Evolutionary conservation across 1,140 invertebrate genomes (phyloP).

Genomic region (Bombus sibiricus): DNA sequence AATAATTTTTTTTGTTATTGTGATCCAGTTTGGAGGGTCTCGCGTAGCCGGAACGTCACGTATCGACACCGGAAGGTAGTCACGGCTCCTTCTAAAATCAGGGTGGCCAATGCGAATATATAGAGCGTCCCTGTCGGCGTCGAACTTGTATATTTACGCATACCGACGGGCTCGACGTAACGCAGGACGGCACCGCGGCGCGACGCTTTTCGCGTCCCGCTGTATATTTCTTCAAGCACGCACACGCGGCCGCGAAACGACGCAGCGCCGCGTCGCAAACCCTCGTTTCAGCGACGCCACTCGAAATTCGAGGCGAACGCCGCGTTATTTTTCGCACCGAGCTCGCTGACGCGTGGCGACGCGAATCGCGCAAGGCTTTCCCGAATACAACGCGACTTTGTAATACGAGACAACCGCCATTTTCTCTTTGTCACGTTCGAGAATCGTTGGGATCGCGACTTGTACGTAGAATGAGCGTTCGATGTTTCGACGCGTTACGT

Average conservation of each 20-base stretch:
- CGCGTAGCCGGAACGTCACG: slow-evolving; percentile 47
- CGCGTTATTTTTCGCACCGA: slow-evolving; percentile 62
- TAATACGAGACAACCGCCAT: slow-evolving; percentile 43
- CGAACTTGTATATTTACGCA: slow-evolving; percentile 80
- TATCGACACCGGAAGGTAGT: slow-evolving; percentile 48
- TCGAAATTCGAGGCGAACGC: slow-evolving; percentile 53
- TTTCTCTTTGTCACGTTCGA: slow-evolving; percentile 9
- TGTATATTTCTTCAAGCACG: slow-evolving; percentile 80
- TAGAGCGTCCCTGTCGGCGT: slow-evolving; percentile 60
- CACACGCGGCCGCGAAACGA: slow-evolving; percentile 55
- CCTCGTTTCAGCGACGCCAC: slow-evolving; percentile 49
- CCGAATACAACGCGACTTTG: slow-evolving; percentile 26
- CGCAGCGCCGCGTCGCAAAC: slow-evolving; percentile 37
- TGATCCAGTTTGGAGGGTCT: slow-evolving; percentile 29
- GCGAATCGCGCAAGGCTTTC: background rate
- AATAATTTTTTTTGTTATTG: background rate
- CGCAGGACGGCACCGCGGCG: slow-evolving; percentile 78
- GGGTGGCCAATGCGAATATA: slow-evolving; percentile 59
- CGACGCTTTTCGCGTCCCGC: slow-evolving; percentile 78
- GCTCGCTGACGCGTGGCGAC: background rate
- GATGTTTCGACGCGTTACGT: no score
- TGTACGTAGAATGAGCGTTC: no score
- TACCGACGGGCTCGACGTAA: slow-evolving; percentile 78
- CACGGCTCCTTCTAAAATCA: slow-evolving; percentile 69
- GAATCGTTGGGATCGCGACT: background rate